phyloP scores from a whole-genome alignment of 2,113 vertebrate genomes.

The Microcebus murinus region DNA sequence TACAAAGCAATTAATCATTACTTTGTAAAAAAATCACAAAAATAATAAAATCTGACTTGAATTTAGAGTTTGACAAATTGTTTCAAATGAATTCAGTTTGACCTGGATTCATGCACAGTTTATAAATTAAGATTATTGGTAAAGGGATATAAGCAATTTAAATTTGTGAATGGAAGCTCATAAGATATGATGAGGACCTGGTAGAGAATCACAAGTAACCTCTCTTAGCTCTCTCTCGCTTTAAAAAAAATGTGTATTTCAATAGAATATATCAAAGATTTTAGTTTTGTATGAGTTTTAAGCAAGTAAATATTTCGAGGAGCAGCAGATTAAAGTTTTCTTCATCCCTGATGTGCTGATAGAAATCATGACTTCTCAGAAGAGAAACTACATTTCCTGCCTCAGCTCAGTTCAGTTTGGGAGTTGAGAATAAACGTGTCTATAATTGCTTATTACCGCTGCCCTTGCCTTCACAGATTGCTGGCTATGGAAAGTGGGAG shows the following conservation, averaged over 20 bases:
- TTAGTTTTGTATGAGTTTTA: slow-evolving; percentile 3
- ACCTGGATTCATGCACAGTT: not conserved
- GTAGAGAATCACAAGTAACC: not conserved
- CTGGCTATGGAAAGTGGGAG: not conserved
- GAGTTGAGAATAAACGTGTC: slow-evolving; percentile 47
- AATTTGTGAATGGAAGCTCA: not conserved
- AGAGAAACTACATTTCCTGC: slow-evolving; percentile 64
- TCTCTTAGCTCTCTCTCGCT: not conserved
- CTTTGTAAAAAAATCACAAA: not conserved
- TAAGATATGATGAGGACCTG: not conserved
- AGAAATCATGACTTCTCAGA: slow-evolving; percentile 50
- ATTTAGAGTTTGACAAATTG: not conserved
- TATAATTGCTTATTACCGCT: slow-evolving; percentile 39
- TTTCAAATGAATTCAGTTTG: not conserved
- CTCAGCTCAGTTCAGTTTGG: slow-evolving; percentile 50
- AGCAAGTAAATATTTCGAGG: not conserved
- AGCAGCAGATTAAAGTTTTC: not conserved
- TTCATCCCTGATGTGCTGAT: not conserved
- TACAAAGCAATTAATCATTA: not conserved
- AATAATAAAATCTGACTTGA: not conserved
- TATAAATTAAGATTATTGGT: not conserved
- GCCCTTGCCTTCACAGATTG: slow-evolving; percentile 27
- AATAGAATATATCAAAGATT: not conserved
- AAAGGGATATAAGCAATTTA: not conserved
- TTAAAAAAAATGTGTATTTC: not conserved